Percentiles rank a stretch among this genome's conserved stretches.
These are phyloP conservation scores for Ormyrus nitidulus DNA, from an alignment of 2,888 invertebrate species.

Conservation along the genomic window DNA sequence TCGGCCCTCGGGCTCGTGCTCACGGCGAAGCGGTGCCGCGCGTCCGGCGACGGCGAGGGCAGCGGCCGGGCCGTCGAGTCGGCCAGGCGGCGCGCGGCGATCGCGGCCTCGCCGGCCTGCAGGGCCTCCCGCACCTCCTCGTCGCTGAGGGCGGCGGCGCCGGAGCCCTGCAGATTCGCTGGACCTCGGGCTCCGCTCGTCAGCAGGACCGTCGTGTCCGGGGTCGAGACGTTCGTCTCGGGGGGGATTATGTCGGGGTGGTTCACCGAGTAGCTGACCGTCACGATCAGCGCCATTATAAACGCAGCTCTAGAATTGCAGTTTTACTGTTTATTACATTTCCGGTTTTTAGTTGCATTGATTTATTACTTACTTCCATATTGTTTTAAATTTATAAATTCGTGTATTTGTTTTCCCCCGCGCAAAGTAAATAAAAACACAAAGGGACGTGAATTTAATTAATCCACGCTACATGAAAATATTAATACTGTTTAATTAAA, in stretches of 20 bases:
- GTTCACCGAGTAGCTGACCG: conserved; percentile 76
- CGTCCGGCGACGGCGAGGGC: conserved; percentile 80
- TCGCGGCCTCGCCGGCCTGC: conserved; percentile 78
- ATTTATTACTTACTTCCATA: too few species aligned
- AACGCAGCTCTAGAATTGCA: conserved; percentile 76
- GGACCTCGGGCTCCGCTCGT: not conserved
- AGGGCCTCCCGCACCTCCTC: conserved; percentile 77
- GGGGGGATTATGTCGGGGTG: conserved; percentile 41
- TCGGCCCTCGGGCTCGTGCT: conserved; percentile 80
- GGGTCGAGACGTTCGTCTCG: not conserved
- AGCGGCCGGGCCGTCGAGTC: conserved; percentile 78
- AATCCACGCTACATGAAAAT: too few species aligned
- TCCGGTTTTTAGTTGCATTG: too few species aligned
- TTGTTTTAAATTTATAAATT: too few species aligned
- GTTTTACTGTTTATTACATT: not conserved
- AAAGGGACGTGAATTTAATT: too few species aligned
- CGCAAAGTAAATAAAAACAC: too few species aligned
- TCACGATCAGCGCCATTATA: conserved; percentile 77
- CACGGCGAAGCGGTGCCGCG: conserved; percentile 83
- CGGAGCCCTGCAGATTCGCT: not conserved
- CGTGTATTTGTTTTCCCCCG: too few species aligned
- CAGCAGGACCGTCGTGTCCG: conserved; percentile 49
- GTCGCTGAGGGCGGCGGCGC: conserved; percentile 52
- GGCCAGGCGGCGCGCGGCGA: conserved; percentile 77
- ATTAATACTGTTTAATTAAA: too few species aligned